Conservation (phyloP, 2,888 invertebrate species). For the Panorpa germanica region DNA sequence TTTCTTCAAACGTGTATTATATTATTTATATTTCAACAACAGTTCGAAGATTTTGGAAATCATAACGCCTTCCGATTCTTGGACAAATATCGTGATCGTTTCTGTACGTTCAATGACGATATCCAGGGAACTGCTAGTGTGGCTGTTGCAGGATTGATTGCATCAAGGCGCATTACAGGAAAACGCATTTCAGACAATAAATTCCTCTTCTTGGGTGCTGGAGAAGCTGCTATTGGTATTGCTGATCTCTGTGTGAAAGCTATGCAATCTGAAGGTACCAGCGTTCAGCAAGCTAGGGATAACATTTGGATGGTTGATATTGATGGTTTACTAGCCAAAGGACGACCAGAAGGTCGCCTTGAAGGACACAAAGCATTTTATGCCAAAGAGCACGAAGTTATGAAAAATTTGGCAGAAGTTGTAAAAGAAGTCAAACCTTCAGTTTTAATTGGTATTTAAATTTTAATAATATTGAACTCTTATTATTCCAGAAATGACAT, state of each 20-base stretch:
- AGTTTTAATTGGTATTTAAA: constrained; percentile 29
- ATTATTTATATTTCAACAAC: too few relatives aligned
- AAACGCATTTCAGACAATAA: constrained; percentile 70
- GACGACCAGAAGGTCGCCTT: constrained; percentile 39
- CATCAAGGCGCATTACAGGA: constrained; percentile 25
- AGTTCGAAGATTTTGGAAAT: constrained; percentile 97
- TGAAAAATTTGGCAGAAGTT: constrained; percentile 59
- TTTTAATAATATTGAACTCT: constrained; percentile 7
- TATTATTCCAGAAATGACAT: constrained; percentile 1
- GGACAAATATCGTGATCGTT: constrained; percentile 73
- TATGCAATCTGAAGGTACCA: constrained; percentile 54
- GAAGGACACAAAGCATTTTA: constrained; percentile 51
- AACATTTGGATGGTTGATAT: constrained; percentile 93
- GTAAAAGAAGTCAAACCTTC: constrained; percentile 74
- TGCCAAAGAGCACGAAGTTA: constrained; percentile 60
- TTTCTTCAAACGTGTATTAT: neutral
- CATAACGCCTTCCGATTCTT: constrained; percentile 91
- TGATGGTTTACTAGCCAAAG: constrained; percentile 67
- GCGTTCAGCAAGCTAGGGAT: constrained; percentile 47
- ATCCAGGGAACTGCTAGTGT: constrained; percentile 97
- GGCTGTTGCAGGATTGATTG: constrained; percentile 73
- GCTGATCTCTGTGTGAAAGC: constrained; percentile 79
- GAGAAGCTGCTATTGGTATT: constrained; percentile 85
- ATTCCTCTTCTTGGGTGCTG: constrained; percentile 81
- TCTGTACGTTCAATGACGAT: constrained; percentile 98